Base-by-base conservation (phyloP, 2,888 invertebrate species). In the Theretra japonica region DNA sequence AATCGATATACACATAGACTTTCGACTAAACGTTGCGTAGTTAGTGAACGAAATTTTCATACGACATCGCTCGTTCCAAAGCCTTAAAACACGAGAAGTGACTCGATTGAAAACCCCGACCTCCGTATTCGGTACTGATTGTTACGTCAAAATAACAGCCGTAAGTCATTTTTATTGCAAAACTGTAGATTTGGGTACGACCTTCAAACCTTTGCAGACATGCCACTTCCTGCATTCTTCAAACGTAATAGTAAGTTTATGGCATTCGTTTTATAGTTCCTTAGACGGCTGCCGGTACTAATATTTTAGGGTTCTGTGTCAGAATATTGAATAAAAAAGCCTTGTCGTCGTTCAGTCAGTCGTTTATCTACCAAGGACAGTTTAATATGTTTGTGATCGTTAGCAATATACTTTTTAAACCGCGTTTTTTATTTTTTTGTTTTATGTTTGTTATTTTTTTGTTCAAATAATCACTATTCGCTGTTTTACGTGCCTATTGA, bases 101-200 rank as follows among this genome's bases (percentile, higher is more conserved):
- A 28, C 17, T 50, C 75, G 76, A 77, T 74, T 65, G 68, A 72
- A 68, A 76, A 74, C 82, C 82, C 69, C 83, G 86, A 83, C 83
- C 85, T 83, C 75, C 75, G 83, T 82, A 79, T 82, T 76, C 70
- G 82, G 80, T 74, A 82, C 79, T 79, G 82, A 81, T 79, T 78
- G 82, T 81, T 82, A 85, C 83, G 80, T 80, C 77, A 75, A 80
- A 80, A 69, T 69, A 74, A 80, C 73, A 75, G 76, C 65, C 76
- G 70, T 80, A 80, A 78, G 73, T 77, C 79, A 77, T 33, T 78
- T 84, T 80, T 79, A 81, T 82, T 74, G 70, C 62, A 71, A 65
- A 50, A 25, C 57, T 15, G 23, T 15, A 23, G 33, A n/a, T 30
- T 41, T 21, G 41, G 41, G 65, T 19, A 23, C 65, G 65, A 48